Base-by-base conservation (phyloP, 1,140 invertebrate species). In the Pseudachorutes palmiensis region DNA sequence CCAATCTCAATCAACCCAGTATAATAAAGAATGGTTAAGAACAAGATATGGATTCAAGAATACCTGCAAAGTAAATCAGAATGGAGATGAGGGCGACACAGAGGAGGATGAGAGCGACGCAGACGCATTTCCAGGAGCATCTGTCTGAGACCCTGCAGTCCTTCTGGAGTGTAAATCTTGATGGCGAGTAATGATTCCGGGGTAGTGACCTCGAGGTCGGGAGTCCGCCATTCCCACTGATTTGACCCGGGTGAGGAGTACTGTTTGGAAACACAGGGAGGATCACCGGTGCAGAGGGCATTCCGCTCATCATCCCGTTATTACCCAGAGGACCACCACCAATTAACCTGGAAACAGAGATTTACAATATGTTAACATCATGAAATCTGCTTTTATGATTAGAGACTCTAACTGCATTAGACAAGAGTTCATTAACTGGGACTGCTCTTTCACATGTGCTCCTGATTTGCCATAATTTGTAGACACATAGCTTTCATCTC, bases 81-180 rank as follows among this genome's bases (percentile, higher is more conserved):
- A 93, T 91, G 65, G 91, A 91, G 73, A 91, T 87, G 73, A 96
- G 84, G 70, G 89, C 87, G 70, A 94, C 88, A 76, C 86, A 87
- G 74, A 95, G 81, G 73, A 94, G 84, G 76, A 95, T 92, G 79
- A 96, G 87, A 70, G 88, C 86, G 78, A 96, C 90, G 77, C 90
- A 90, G 76, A 91, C 87, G 80, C 92, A 95, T 80, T 93, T 93
- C 94, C 94, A 97, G 75, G 91, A 92, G 83, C 92, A 96, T 69
- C 89, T 83, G 76, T 92, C 89, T 22, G 72, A 74, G 51, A 74
- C 72, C 76, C 91, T 89, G 79, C 91, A 92, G 68, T 90, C 85
- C 80, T 94, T 94, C 81, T 93, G 90, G 81, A 94, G 90, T 81
- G 92, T 89, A 82, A 94, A 93, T 76, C 92, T 87, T 70, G 92